A percentile compares a stretch with the other conserved stretches of the same genome.
Evolutionary conservation across 2,113 vertebrate genomes (phyloP).

Genomic region (Notarius quadriscutis): DNA sequence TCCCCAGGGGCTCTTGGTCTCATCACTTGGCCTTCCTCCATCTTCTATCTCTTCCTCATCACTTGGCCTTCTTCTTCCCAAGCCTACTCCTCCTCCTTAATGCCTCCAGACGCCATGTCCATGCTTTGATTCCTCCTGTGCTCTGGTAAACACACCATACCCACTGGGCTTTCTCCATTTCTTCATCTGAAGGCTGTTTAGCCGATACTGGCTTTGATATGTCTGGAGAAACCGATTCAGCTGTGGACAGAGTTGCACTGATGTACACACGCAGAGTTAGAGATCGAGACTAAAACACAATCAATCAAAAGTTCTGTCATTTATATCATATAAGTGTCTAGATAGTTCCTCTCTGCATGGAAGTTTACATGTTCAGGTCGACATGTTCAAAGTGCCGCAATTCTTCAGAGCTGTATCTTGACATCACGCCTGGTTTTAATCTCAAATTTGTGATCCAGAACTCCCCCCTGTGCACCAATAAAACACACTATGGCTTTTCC

Average conservation of each 20-base stretch:
- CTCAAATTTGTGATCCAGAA: constrained; percentile 33
- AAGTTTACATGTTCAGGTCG: constrained; percentile 58
- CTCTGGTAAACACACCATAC: constrained; percentile 60
- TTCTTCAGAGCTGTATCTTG: constrained; percentile 59
- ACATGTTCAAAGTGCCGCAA: constrained; percentile 63
- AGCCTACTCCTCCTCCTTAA: constrained; percentile 40
- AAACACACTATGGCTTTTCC: constrained; percentile 36
- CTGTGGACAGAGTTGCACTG: constrained; percentile 9
- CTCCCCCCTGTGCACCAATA: constrained; percentile 6
- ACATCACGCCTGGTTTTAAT: constrained; percentile 59
- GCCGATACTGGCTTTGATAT: constrained; percentile 47
- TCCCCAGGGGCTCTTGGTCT: constrained; percentile 50
- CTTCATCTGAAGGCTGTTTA: constrained; percentile 58
- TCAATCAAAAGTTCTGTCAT: neutral
- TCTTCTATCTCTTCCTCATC: constrained; percentile 52
- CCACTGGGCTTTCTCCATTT: constrained; percentile 52
- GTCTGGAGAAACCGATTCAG: constrained; percentile 49
- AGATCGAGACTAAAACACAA: neutral
- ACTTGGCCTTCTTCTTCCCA: constrained; percentile 37
- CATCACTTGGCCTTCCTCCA: constrained; percentile 42
- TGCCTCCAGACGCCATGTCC: constrained; percentile 43
- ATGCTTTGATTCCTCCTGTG: constrained; percentile 56
- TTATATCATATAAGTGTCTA: constrained; percentile 33
- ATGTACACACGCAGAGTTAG: constrained; percentile 34
- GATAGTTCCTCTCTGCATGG: constrained; percentile 61